Evolutionary conservation across 2,888 invertebrate species (phyloP), one percentile per base, ranked within the genome.

Genomic region (Caenorhabditis uteleia): DNA sequence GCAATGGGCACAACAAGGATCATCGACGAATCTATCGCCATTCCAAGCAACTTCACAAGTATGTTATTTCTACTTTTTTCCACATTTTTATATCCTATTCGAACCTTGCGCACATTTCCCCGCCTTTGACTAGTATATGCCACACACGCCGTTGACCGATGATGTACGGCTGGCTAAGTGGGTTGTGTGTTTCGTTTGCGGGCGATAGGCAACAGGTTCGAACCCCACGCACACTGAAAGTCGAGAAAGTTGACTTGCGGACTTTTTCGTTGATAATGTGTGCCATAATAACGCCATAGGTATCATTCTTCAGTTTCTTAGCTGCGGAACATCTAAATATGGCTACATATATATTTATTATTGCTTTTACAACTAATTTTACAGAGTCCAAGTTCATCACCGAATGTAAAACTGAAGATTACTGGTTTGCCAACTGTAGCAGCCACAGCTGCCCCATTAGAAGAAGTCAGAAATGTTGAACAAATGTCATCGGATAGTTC

Each of bases 401-500:
- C 64, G 31, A 54, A 25, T 23, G 33, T 64, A 14, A 54, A 58
- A 18, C 45, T 58, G 39, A 64, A 64, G 20, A 58, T 64, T 50
- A 49, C 47, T 18, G 54, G 54, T 25, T 18, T 51, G 20, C 44
- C 56, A 25, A 31, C 20, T n/a, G 31, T 47, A 14, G 16, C 47
- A 21, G 27, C 40, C 27, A n/a, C 40, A 25, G 10, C 33, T 1
- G 49, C 43, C 25, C 60, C 51, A 39, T 44, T 54, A 29, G 47
- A 43, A 33, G 38, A 36, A 16, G 45, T 68, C 6, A 39, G 45
- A 16, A 60, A 61, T 21, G 59, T 73, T 16, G 70, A 57, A 33
- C 62, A 70, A 53, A 78, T 79, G 77, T 74, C 75, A 27, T 77
- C 76, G 12, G 79, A 75, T 39, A 69, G 69, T 20, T 68, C 68